A percentile compares a stretch with the other conserved stretches of the same genome.
Conservation (phyloP, 2,113 vertebrate species). For the Lamprologus speciosus region DNA sequence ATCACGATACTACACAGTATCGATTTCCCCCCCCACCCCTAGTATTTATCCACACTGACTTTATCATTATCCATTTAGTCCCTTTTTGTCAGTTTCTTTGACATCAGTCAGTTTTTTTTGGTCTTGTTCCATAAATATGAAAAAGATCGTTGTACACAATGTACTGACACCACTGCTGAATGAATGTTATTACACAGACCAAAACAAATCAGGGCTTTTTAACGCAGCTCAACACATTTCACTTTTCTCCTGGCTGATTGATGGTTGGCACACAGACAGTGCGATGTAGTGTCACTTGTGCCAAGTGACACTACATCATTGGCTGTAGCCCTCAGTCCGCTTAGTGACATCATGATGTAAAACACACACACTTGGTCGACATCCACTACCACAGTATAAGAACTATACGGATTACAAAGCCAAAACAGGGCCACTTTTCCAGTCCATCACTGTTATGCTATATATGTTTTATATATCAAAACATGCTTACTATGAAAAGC, state of each 20-base stretch:
- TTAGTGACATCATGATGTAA: background rate
- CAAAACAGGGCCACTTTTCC: background rate
- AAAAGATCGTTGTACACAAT: background rate
- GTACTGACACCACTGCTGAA: slow-evolving; percentile 26
- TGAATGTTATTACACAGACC: slow-evolving; percentile 11
- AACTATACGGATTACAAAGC: background rate
- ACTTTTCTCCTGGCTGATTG: background rate
- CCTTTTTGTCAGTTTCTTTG: background rate
- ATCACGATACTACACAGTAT: no score
- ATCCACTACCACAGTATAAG: background rate
- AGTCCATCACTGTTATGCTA: background rate
- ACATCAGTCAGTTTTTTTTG: background rate
- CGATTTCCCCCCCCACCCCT: no score
- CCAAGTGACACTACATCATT: slow-evolving; percentile 14
- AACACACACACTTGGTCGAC: background rate
- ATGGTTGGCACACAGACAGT: background rate
- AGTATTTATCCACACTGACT: background rate
- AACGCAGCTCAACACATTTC: background rate
- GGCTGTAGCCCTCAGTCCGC: background rate
- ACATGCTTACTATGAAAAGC: background rate
- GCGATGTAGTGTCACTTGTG: background rate
- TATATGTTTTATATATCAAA: background rate
- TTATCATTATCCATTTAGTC: background rate
- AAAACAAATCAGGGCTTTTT: slow-evolving; percentile 49
- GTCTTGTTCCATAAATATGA: background rate